Conservation (phyloP, 2,888 invertebrate genomes). For the Buathra laborator region DNA sequence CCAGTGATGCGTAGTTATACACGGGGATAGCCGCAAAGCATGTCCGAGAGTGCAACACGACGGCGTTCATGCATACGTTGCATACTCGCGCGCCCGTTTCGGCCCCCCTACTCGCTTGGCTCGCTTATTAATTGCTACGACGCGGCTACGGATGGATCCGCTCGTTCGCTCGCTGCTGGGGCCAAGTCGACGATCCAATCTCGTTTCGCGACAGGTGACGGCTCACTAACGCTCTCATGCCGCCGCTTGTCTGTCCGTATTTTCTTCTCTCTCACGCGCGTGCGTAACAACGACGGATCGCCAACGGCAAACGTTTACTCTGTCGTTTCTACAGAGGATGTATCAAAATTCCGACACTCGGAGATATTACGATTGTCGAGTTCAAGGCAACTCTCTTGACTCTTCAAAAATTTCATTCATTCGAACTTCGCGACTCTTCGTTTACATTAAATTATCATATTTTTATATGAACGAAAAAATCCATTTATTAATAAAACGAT, state of each 20-base stretch:
- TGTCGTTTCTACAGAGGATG: background rate
- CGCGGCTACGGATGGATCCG: slow-evolving; percentile 57
- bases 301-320: slow-evolving; percentile 59
- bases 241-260: slow-evolving; percentile 31
- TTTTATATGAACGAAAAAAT: too few relatives aligned
- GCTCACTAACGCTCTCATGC: slow-evolving; percentile 61
- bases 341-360: background rate
- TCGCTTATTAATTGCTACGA: slow-evolving; percentile 67
- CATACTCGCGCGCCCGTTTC: slow-evolving; percentile 1
- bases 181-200: slow-evolving; percentile 68
- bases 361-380: background rate
- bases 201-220: slow-evolving; percentile 68
- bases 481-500: too few relatives aligned
- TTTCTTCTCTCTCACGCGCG: slow-evolving; percentile 30
- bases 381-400: too few relatives aligned
- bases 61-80: slow-evolving; percentile 31
- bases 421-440: background rate
- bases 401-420: background rate
- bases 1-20: slow-evolving; percentile 43
- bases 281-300: slow-evolving; percentile 13
- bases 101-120: slow-evolving; percentile 39
- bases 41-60: slow-evolving; percentile 24
- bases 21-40: slow-evolving; percentile 16
- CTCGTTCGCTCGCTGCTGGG: slow-evolving; percentile 59
- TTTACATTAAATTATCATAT: too few relatives aligned